A percentile compares a stretch with the other conserved stretches of the same genome.
Evolutionary conservation across 2,113 vertebrate genomes (phyloP).

Genomic region (mouse (Mus musculus)): DNA sequence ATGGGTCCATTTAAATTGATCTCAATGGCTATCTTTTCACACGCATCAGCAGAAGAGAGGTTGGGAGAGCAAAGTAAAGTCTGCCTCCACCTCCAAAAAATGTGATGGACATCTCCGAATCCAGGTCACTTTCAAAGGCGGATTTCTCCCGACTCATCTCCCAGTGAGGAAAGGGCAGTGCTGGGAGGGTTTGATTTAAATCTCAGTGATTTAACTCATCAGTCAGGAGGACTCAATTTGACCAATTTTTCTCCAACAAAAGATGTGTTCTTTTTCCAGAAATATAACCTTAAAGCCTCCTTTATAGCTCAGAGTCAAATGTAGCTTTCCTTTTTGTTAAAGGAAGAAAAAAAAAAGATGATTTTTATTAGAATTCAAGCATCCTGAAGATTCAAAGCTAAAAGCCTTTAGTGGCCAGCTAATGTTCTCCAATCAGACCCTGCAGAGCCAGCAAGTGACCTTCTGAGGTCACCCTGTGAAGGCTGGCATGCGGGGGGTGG

Average conservation of each 20-base stretch:
- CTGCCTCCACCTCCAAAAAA: conserved; percentile 61
- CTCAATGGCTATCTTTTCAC: not conserved
- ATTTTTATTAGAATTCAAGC: conserved; percentile 57
- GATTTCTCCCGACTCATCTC: conserved; percentile 73
- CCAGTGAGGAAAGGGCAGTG: conserved; percentile 34
- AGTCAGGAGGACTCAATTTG: conserved; percentile 71
- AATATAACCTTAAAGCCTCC: conserved; percentile 66
- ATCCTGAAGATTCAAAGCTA: conserved; percentile 26
- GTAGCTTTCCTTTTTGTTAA: conserved; percentile 59
- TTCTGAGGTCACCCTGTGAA: not conserved
- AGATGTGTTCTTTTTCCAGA: conserved; percentile 63
- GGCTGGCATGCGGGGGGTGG: not conserved
- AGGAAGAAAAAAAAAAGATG: not conserved
- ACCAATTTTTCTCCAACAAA: conserved; percentile 70
- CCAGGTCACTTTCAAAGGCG: conserved; percentile 81
- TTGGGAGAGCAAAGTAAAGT: conserved; percentile 23
- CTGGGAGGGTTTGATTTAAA: conserved; percentile 72
- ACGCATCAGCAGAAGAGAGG: conserved; percentile 35
- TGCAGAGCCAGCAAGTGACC: not conserved
- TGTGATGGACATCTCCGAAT: conserved; percentile 62
- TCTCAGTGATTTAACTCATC: conserved; percentile 71
- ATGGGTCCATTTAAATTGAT: conserved; percentile 48
- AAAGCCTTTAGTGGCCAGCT: not conserved
- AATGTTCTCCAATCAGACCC: not conserved
- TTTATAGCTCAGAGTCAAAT: conserved; percentile 63